A percentile compares a stretch with the other conserved stretches of the same genome.
Conservation (phyloP, 2,797 vertebrate species). For the Thunnus albacares region DNA sequence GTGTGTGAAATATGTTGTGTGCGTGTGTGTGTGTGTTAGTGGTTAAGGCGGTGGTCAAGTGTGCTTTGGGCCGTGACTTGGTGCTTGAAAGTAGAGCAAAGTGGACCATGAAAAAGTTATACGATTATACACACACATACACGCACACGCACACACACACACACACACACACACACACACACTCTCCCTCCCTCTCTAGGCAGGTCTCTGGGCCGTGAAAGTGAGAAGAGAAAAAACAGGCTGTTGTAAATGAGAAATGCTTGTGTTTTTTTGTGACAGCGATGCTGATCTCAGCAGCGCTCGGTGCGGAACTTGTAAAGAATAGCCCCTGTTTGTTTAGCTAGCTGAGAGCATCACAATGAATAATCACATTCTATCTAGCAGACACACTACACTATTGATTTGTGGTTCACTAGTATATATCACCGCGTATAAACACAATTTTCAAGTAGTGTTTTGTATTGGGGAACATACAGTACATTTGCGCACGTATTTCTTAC, state of each 20-base stretch:
- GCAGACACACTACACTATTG: slow-evolving; percentile 63
- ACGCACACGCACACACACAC: slow-evolving; percentile 12
- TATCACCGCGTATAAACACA: slow-evolving; percentile 43
- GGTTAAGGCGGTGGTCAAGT: slow-evolving; percentile 52
- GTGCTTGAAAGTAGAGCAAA: slow-evolving; percentile 69
- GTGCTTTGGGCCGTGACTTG: slow-evolving; percentile 59
- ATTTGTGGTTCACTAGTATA: slow-evolving; percentile 47
- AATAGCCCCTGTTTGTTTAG: slow-evolving; percentile 73
- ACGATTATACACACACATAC: slow-evolving; percentile 39
- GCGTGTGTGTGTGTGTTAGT: slow-evolving; percentile 26
- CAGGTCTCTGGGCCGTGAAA: slow-evolving; percentile 78
- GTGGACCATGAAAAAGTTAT: slow-evolving; percentile 78
- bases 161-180: slow-evolving; percentile 20
- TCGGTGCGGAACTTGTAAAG: slow-evolving; percentile 64
- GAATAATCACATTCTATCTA: slow-evolving; percentile 67
- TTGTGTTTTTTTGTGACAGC: slow-evolving; percentile 48
- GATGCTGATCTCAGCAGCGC: slow-evolving; percentile 78
- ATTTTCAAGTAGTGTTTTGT: slow-evolving; percentile 40
- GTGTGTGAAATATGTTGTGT: slow-evolving; percentile 5
- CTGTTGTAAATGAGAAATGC: slow-evolving; percentile 78
- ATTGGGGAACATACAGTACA: slow-evolving; percentile 4
- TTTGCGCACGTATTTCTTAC: slow-evolving; percentile 15
- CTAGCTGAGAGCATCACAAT: slow-evolving; percentile 59
- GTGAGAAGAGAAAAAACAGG: slow-evolving; percentile 72
- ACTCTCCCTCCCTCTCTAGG: slow-evolving; percentile 49